These are phyloP conservation scores for Chelonus formosanus DNA, from an alignment of 2,888 invertebrate species.

Conservation along the genomic window DNA sequence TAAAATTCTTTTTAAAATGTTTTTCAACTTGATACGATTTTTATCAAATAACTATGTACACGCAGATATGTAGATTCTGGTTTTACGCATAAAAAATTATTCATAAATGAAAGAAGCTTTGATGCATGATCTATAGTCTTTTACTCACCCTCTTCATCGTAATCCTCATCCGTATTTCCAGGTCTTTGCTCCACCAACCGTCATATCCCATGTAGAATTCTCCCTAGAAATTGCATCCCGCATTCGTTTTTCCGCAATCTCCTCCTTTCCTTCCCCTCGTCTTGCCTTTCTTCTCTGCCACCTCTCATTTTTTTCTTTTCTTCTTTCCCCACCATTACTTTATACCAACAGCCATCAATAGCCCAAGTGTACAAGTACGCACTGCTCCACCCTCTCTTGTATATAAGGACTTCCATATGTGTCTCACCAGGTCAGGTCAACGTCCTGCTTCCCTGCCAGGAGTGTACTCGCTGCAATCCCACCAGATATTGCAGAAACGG, in stretches of 20 bases:
- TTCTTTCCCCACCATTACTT: constrained; percentile 26
- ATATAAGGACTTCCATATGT: constrained; percentile 46
- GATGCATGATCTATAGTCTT: constrained; percentile 8
- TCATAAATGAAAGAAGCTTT: constrained; percentile 28
- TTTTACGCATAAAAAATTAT: constrained; percentile 9
- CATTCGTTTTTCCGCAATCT: constrained; percentile 45
- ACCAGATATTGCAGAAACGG: constrained; percentile 13
- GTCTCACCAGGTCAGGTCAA: constrained; percentile 66
- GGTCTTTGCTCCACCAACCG: constrained; percentile 39
- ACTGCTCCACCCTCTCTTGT: constrained; percentile 16
- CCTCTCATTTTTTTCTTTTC: constrained; percentile 30
- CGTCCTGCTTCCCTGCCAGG: constrained; percentile 54
- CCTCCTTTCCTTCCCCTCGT: constrained; percentile 27
- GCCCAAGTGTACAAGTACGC: constrained; percentile 14
- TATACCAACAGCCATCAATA: constrained; percentile 28
- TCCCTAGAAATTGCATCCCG: constrained; percentile 53
- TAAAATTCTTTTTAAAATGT: too few species aligned
- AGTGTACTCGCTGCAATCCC: constrained; percentile 42
- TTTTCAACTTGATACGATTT: too few species aligned
- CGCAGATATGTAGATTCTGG: too few species aligned
- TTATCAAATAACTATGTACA: too few species aligned
- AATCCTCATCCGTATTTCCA: constrained; percentile 20
- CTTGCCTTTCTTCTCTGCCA: constrained; percentile 28
- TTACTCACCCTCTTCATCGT: constrained; percentile 7
- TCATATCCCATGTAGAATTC: constrained; percentile 52